A percentile compares a stretch with the other conserved stretches of the same genome.
Conservation (phyloP, 2,113 vertebrate genomes). For the Arenaria interpres region DNA sequence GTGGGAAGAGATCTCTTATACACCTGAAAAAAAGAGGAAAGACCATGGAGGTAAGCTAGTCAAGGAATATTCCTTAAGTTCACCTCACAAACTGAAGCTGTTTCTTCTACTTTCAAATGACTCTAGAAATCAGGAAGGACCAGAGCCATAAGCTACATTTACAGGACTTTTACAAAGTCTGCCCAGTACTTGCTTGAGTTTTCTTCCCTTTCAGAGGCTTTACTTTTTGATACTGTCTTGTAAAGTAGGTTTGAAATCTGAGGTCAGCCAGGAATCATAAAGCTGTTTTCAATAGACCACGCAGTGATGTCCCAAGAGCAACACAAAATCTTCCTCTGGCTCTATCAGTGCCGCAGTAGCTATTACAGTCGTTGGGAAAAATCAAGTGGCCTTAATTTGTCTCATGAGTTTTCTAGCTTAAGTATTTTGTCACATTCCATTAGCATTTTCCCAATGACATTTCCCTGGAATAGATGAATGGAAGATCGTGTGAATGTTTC, state of each 20-base stretch:
- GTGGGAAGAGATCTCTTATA: background rate
- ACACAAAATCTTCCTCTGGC: background rate
- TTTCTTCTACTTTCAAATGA: background rate
- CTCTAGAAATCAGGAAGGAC: background rate
- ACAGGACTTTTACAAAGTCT: background rate
- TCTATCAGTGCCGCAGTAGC: background rate
- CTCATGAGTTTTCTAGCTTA: conserved; percentile 27
- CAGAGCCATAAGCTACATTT: background rate
- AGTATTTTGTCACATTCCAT: conserved; percentile 44
- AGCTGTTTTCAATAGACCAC: background rate
- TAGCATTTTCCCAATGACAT: conserved; percentile 24
- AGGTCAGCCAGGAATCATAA: background rate
- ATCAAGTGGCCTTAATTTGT: conserved; percentile 40
- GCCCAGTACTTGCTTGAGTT: background rate
- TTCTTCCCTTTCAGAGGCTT: background rate
- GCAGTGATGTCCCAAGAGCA: background rate
- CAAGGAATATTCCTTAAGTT: background rate
- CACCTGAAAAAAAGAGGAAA: background rate
- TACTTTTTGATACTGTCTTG: background rate
- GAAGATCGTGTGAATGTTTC: background rate
- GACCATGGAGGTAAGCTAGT: background rate
- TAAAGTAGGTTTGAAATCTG: background rate
- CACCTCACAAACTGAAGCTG: background rate
- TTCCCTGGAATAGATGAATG: conserved; percentile 11
- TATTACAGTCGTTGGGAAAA: background rate